Conservation (phyloP, 2,113 vertebrate genomes). For the Tretioscincus oriximinensis region DNA sequence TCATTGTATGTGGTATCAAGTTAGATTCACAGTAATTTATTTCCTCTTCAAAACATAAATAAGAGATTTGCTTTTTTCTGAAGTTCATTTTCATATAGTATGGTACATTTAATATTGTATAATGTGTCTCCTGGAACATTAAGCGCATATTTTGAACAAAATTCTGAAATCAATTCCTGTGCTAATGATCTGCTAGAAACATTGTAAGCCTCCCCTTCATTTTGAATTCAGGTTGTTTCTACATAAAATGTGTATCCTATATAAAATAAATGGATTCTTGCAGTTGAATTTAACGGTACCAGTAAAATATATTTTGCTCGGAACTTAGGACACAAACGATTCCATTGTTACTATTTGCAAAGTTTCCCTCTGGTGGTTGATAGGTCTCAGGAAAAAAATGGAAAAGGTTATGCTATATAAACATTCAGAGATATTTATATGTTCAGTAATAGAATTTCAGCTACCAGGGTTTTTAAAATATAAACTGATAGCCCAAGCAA, state of each 20-base stretch:
- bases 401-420: neutral
- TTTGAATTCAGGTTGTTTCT: slow-evolving; percentile 51
- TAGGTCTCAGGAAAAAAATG: neutral
- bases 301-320: neutral
- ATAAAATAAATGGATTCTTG: slow-evolving; percentile 8
- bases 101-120: slow-evolving; percentile 54
- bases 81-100: slow-evolving; percentile 65
- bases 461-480: neutral
- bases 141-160: slow-evolving; percentile 49
- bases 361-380: neutral
- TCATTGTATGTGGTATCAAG: slow-evolving; percentile 53
- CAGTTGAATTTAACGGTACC: neutral
- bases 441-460: neutral
- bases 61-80: slow-evolving; percentile 61
- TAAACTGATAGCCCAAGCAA: too few species aligned
- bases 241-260: slow-evolving; percentile 24
- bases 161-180: slow-evolving; percentile 57
- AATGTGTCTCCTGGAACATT: slow-evolving; percentile 54
- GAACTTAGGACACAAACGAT: too few species aligned
- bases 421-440: neutral
- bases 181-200: slow-evolving; percentile 56
- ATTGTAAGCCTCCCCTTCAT: slow-evolving; percentile 43
- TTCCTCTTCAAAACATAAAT: slow-evolving; percentile 65
- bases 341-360: neutral
- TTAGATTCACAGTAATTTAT: slow-evolving; percentile 60